Conservation (phyloP, 92 coral and sea anemone species). For the Umimayanthus chanpuru region DNA sequence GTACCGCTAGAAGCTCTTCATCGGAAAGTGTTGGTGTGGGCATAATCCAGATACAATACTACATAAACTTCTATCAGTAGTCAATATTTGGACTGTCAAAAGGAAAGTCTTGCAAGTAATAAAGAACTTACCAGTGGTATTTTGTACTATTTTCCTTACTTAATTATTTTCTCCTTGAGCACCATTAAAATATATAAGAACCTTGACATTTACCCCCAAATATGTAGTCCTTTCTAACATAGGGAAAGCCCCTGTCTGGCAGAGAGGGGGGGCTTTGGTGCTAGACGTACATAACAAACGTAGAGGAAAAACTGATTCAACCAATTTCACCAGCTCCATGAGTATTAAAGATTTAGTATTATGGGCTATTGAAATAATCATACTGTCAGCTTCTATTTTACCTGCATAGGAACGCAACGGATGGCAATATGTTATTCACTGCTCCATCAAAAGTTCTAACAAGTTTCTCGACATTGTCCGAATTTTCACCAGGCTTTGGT, state of each 20-base stretch:
- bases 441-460: too few species aligned
- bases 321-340: conserved; percentile 28
- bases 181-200: conserved; percentile 35
- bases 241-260: conserved; percentile 38
- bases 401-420: conserved; percentile 23
- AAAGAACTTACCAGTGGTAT: conserved; percentile 19
- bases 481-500: too few species aligned
- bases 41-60: too few species aligned
- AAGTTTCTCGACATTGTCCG: too few species aligned
- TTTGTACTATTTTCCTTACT: conserved; percentile 23
- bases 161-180: conserved; percentile 27
- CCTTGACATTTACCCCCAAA: conserved; percentile 39
- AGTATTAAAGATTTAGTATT: conserved; percentile 8
- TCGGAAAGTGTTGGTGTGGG: too few species aligned
- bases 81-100: too few species aligned
- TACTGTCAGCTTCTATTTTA: conserved; percentile 31
- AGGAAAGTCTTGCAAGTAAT: neutral
- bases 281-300: conserved; percentile 32
- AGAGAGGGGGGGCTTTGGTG: conserved; percentile 29
- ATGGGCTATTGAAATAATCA: conserved; percentile 33
- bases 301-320: conserved; percentile 25
- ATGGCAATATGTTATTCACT: too few species aligned
- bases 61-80: too few species aligned
- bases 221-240: conserved; percentile 34
- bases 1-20: too few species aligned